A percentile compares a stretch with the other conserved stretches of the same genome.
Evolutionary conservation across 1,140 invertebrate species (phyloP).

Genomic region (Trachymyrmex cornetzi): DNA sequence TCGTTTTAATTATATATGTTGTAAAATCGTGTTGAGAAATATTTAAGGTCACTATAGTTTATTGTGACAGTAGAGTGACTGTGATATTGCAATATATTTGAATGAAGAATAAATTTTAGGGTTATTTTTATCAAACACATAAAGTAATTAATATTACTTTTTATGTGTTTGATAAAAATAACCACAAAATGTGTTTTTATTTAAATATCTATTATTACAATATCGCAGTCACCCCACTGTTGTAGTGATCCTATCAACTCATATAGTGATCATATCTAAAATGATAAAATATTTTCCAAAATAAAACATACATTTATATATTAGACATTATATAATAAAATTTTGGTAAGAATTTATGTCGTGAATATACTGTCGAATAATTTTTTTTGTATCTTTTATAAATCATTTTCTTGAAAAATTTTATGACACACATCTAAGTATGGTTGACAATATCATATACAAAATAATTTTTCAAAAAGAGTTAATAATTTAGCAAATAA

Average conservation of each 20-base stretch:
- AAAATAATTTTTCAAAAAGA: neutral
- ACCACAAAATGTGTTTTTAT: no score
- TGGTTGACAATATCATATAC: neutral
- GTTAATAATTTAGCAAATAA: neutral
- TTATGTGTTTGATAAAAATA: no score
- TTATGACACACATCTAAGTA: neutral
- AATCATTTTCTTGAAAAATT: neutral
- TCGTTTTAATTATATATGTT: neutral
- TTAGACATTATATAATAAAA: neutral
- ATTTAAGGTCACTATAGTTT: no score
- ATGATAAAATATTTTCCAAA: neutral
- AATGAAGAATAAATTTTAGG: no score
- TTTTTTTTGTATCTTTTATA: neutral
- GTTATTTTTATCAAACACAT: no score
- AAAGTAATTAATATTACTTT: no score
- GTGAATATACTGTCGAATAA: neutral
- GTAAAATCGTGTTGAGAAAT: neutral
- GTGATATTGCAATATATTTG: no score
- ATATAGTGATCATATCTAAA: neutral
- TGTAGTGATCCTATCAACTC: no score
- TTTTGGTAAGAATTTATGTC: neutral
- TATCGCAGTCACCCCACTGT: no score
- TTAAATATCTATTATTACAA: no score
- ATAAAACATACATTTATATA: neutral
- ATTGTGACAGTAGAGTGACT: no score